Base-by-base conservation (phyloP, 2,113 vertebrate genomes). In the Aspidoscelis tigris region DNA sequence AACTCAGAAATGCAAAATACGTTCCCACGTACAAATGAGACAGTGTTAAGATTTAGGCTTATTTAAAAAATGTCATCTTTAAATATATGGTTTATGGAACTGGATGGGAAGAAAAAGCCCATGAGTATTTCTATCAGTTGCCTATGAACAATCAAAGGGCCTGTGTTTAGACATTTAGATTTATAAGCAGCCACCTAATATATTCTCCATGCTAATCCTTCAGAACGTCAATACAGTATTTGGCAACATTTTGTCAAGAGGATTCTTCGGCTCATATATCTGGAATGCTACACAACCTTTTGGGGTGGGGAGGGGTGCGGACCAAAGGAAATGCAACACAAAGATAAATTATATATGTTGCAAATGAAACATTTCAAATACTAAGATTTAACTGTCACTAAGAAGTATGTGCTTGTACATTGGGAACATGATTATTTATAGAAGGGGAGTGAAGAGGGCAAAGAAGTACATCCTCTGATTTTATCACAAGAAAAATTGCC, bases 191-290 rank as follows among this genome's bases (percentile, higher is more conserved):
- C 88, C 91, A 84, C 92, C 92, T 87, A 85, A 93, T 90, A 92
- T 89, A 74, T 74, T 74, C 18, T n/a, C 55, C 21, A 9, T 12
- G 26, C 24, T 39, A 22, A 12, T 3, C 92, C 85, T 89, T 94
- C 92, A 90, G 2, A 66, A 94, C 92, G 90, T 89, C 91, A 94
- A 61, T 92, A 90, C 90, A 93, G 53, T 92, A 90, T 94, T 95
- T 95, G 90, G 90, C 90, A 93, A 92, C 79, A 75, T 86, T 92
- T 90, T 90, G 84, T 93, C 86, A 85, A 0, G 2, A 86, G 10
- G 5, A 83, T 78, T 76, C 47, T 72, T 90, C 39, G 94, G 88
- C 77, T 93, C 84, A 58, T 85, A 65, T 82, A 82, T 90, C 81
- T 89, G 80, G 53, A 90, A 78, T 82, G 84, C 80, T 81, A 83